phyloP scores from a whole-genome alignment of 1,140 invertebrate species.

The Chrysopa pallens region DNA sequence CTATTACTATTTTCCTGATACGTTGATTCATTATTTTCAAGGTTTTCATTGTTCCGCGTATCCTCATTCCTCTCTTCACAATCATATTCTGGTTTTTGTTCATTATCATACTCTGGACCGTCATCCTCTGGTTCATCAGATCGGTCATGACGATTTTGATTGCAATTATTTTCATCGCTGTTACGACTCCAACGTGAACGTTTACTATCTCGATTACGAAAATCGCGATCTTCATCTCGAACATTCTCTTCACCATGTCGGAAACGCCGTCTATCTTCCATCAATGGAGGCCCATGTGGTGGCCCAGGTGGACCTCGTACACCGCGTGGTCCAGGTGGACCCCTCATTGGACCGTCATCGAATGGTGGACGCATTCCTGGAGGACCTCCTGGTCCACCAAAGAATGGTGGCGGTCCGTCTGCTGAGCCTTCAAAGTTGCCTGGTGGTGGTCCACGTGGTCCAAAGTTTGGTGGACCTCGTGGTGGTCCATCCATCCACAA shows the following conservation, averaged over 20 bases:
- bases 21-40: not conserved
- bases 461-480: constrained; percentile 8
- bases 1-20: not conserved
- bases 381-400: not conserved
- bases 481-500: constrained; percentile 13
- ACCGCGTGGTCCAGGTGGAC: constrained; percentile 4
- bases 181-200: constrained; percentile 10
- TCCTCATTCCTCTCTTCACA: not conserved
- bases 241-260: not conserved
- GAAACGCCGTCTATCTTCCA: constrained; percentile 7
- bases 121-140: not conserved
- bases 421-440: constrained; percentile 13
- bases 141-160: not conserved
- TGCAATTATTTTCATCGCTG: constrained; percentile 7
- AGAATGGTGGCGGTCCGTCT: constrained; percentile 1
- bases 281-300: constrained; percentile 1
- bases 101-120: not conserved
- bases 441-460: constrained; percentile 14
- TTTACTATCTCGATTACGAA: constrained; percentile 7
- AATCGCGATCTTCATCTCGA: constrained; percentile 2
- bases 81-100: not conserved
- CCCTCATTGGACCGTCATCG: constrained; percentile 2
- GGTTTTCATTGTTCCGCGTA: not conserved
- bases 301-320: constrained; percentile 6
- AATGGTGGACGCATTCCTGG: not conserved